Base-by-base conservation (phyloP, 2,888 invertebrate species). In the Acleris laterana region DNA sequence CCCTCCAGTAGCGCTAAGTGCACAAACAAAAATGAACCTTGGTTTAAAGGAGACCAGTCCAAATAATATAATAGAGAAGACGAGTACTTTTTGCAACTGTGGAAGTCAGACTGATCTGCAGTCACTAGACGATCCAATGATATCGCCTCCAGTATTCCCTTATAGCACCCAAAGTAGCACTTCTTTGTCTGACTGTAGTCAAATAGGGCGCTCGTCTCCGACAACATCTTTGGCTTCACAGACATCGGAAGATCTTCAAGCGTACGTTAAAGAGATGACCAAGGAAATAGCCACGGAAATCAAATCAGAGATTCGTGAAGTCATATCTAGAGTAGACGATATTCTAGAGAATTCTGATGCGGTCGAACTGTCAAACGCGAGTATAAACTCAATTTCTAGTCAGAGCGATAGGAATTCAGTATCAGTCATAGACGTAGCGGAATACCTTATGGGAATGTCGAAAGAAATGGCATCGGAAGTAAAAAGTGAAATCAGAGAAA, bases 381-480 rank as follows among this genome's bases (percentile, higher is more conserved):
- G 93, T 70, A 82, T 93, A 63, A 90, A 83, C 69, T 94, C 94
- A 73, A 89, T 91, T 66, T 94, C 94, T 85, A 95, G 94, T 88
- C 94, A 95, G 76, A 94, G 91, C 51, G 92, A 94, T 71, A 95
- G 93, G 72, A 95, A 95, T 83, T 96, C 96, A 0, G 95, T 96
- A 65, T 96, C 96, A 46, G 95, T 96, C 1, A 95, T 95, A 79
- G 95, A 96, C 78, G 96, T 96, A 52, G 96, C 96, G 0, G 95
- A 96, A 79, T 96, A 96, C 82, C 85, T 96, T 56, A 96, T 96
- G 93, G 96, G 96, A 71, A 95, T 96, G 80, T 96, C 96, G 0
- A 95, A 94, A 78, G 95, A 96, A 81, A 96, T 96, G 95, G 96
- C 96, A 9, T 96, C 95, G 60, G 96, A 96, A 88, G 95, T 96